Evolutionary conservation across 2,888 invertebrate genomes (phyloP), one percentile per base, ranked within the genome.

Genomic region (Pardosa pseudoannulata): DNA sequence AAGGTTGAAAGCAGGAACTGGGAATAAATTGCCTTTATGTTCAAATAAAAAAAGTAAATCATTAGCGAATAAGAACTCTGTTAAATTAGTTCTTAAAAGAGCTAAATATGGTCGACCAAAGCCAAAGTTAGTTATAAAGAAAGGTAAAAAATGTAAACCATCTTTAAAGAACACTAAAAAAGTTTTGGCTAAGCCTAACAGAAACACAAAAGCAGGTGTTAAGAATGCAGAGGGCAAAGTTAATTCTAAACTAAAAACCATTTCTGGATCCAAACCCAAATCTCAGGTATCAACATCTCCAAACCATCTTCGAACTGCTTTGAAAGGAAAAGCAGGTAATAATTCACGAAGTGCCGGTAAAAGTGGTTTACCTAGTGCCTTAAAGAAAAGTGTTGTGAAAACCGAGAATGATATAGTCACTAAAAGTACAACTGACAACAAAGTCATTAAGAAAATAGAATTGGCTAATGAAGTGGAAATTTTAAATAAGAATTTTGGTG

Each of bases 401-500:
- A 62, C 50, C 1, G 78, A 79, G 39, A 71, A 19, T 13, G 27
- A 50, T n/a, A n/a, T 50, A 29, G 13, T 5, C 36, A 5, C 56
- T 3, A 19, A 56, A 23, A 29, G 31, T n/a, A 29, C 31, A 23
- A 27, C 56, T 28, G 36, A 27, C 68, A n/a, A 56, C 64, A 72
- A 16, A 9, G 19, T 28, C 19, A 5, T 80, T 13, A 72, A 72
- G 41, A 65, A 80, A 23, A n/a, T 56, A 31, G 50, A 68, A 23
- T 39, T 70, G 19, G 36, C 68, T 7, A 29, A 56, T n/a, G 50
- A 80, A n/a, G 19, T 73, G 16, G 32, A 81, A 16, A 16, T 41
- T 56, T 56, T n/a, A 56, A 46, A 68, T 19, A 39, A 6, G n/a
- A 19, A 50, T 23, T 13, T 50, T n/a, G 46, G 50, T 62, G 39